These are phyloP conservation scores for Pectinophora gossypiella DNA, from an alignment of 1,140 invertebrate genomes.

Conservation along the genomic window DNA sequence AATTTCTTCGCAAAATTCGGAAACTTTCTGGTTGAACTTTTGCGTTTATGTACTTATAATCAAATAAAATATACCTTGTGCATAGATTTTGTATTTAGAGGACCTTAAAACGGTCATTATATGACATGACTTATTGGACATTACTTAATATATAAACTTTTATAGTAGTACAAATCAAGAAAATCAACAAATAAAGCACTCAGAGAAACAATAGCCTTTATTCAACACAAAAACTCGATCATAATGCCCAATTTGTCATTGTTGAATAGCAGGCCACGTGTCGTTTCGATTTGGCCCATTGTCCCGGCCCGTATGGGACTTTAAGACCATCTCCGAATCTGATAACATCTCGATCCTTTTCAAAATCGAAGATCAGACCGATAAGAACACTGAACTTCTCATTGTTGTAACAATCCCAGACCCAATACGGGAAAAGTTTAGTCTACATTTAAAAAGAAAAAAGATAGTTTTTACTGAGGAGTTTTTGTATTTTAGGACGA, in stretches of 20 bases:
- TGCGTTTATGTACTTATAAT: too few relatives aligned
- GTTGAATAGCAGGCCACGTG: constrained; percentile 48
- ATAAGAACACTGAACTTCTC: constrained; percentile 36
- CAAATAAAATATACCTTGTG: too few relatives aligned
- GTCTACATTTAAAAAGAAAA: constrained; percentile 4
- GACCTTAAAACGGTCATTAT: too few relatives aligned
- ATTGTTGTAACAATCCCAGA: constrained; percentile 40
- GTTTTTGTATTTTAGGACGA: constrained; percentile 1
- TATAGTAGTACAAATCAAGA: background rate
- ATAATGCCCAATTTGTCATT: constrained; percentile 50
- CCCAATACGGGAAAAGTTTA: constrained; percentile 24
- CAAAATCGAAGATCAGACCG: constrained; percentile 37
- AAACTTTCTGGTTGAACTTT: too few relatives aligned
- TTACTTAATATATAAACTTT: background rate
- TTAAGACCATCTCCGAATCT: constrained; percentile 21
- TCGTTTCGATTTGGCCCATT: constrained; percentile 37
- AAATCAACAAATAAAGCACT: background rate
- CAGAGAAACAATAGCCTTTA: background rate
- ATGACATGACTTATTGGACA: too few relatives aligned
- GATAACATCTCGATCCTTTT: constrained; percentile 53
- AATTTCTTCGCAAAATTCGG: too few relatives aligned
- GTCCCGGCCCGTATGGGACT: constrained; percentile 45
- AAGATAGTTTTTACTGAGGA: too few relatives aligned
- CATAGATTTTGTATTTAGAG: too few relatives aligned
- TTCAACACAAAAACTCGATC: constrained; percentile 10